Percentiles rank a stretch among this genome's conserved stretches.
Evolutionary conservation across 2,113 vertebrate genomes (phyloP).

Genomic region (Naja naja): DNA sequence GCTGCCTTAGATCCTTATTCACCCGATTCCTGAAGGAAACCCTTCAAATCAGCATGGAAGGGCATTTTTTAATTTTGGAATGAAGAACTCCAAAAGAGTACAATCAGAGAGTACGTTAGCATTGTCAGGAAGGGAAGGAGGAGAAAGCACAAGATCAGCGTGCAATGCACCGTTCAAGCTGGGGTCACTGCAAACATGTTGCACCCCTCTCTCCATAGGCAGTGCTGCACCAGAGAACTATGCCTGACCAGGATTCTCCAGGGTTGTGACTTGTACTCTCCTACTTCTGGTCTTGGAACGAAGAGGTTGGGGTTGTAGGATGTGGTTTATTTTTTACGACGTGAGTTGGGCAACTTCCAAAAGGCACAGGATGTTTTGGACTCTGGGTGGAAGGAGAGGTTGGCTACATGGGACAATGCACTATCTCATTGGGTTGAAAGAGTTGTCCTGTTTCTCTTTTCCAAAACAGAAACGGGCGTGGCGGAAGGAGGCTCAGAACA

Average conservation of each 20-base stretch:
- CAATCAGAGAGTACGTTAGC: background rate
- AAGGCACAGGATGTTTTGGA: conserved; percentile 13
- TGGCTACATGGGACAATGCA: background rate
- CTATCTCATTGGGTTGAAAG: background rate
- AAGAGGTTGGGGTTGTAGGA: background rate
- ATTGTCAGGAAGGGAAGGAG: background rate
- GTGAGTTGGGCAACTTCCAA: background rate
- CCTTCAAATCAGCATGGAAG: background rate
- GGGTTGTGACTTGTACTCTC: background rate
- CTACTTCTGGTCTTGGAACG: background rate
- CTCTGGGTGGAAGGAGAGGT: background rate
- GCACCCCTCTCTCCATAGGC: background rate
- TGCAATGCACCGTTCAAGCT: background rate
- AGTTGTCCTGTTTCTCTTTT: background rate
- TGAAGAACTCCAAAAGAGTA: background rate
- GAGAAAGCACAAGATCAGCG: background rate
- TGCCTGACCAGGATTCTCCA: background rate
- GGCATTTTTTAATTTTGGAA: background rate
- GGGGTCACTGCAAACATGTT: background rate
- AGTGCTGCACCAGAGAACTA: background rate
- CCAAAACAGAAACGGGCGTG: background rate
- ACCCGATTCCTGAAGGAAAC: background rate
- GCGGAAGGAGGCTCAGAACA: background rate
- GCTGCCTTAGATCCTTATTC: background rate
- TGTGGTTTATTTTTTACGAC: background rate